A percentile compares a stretch with the other conserved stretches of the same genome.
phyloP scores from a whole-genome alignment of 2,113 vertebrate species.

The Hucho hucho region DNA sequence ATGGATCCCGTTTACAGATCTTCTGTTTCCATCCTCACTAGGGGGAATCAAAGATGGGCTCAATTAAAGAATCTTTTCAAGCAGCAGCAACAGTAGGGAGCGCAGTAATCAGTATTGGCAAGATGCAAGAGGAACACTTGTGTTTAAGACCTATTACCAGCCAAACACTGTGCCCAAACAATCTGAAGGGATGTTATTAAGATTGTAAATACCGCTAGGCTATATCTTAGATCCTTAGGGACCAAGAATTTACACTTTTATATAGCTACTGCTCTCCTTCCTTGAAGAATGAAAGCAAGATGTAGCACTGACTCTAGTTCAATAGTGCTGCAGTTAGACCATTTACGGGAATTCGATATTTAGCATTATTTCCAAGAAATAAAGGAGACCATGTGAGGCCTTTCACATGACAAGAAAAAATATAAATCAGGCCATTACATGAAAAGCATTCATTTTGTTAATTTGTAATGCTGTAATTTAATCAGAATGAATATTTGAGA shows the following conservation, averaged over 20 bases:
- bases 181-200: conserved; percentile 41
- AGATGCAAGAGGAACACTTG: conserved; percentile 29
- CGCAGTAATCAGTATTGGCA: conserved; percentile 50
- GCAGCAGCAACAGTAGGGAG: conserved; percentile 40
- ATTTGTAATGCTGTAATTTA: conserved; percentile 79
- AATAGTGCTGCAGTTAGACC: too few species aligned
- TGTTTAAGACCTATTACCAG: conserved; percentile 32
- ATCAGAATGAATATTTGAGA: conserved; percentile 79
- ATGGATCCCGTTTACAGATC: conserved; percentile 4
- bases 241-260: conserved; percentile 24
- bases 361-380: background rate
- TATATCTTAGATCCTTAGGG: conserved; percentile 34
- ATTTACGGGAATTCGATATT: too few species aligned
- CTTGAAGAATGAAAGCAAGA: background rate
- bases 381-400: background rate
- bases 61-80: conserved; percentile 49
- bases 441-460: conserved; percentile 69
- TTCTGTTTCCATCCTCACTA: background rate
- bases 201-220: conserved; percentile 49
- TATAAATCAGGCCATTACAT: background rate
- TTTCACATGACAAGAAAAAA: conserved; percentile 1
- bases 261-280: background rate
- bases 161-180: conserved; percentile 34
- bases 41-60: conserved; percentile 34
- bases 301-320: background rate